Conservation (phyloP, 2,888 invertebrate species). For the Oeneis ivallda region DNA sequence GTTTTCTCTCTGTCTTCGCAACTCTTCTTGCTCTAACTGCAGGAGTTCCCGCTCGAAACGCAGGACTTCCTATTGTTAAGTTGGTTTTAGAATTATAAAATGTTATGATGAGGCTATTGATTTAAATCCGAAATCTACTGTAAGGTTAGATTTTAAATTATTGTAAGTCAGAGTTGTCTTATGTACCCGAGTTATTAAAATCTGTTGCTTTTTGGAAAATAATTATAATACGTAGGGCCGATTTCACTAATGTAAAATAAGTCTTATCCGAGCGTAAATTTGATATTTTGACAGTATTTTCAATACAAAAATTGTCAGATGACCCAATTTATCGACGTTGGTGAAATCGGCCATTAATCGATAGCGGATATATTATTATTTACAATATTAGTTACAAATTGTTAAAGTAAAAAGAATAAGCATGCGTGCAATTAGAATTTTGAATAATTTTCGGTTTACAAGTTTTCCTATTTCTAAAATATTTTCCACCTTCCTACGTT, state of each 20-base stretch:
- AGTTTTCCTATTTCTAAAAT: background rate
- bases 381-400: constrained; percentile 5
- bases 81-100: constrained; percentile 17
- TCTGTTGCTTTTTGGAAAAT: too few relatives aligned
- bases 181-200: too few relatives aligned
- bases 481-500: background rate
- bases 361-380: background rate
- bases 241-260: too few relatives aligned
- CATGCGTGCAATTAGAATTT: constrained; percentile 4
- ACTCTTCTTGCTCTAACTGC: constrained; percentile 89
- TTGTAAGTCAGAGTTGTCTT: background rate
- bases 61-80: constrained; percentile 83
- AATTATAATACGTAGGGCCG: too few relatives aligned
- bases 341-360: too few relatives aligned
- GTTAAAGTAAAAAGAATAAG: background rate
- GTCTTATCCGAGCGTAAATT: too few relatives aligned
- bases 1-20: constrained; percentile 88
- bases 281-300: too few relatives aligned
- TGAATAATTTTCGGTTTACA: constrained; percentile 4
- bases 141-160: background rate
- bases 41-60: constrained; percentile 90
- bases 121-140: background rate
- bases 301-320: too few relatives aligned
- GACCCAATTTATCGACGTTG: too few relatives aligned
- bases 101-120: background rate